Base-by-base conservation (phyloP, 2,113 vertebrate genomes). In the Lutjanus erythropterus region DNA sequence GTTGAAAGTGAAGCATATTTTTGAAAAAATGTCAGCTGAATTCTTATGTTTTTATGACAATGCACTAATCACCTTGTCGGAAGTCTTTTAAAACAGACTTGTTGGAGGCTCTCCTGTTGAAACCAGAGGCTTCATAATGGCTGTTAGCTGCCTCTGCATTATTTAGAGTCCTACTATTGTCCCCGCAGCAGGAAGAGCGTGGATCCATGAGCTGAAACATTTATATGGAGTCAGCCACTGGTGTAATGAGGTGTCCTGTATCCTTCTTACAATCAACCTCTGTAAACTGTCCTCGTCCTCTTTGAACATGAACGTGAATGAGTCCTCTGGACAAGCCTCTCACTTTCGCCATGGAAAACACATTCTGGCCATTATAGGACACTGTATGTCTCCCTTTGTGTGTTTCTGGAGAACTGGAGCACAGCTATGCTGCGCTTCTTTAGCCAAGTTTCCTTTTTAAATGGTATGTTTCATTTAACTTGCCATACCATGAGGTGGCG, bases 201-300 rank as follows among this genome's bases (percentile, higher is more conserved):
- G 85, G 69, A 82, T 82, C 80, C 68, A 71, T 44, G 2, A 61
- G 71, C 71, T 94, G 75, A 94, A 93, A 91, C 81, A 93, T 93
- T 93, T 86, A 92, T 89, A 87, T 25, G 64, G 42, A 88, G 78
- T 76, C 27, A 80, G 75, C 47, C 61, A 41, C 31, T 64, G 64
- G 53, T 92, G 84, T 92, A 93, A 92, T 92, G 86, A 94, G 87
- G 89, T 92, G 83, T 91, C 85, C 73, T 52, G 78, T 92, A 25
- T 86, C 80, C 23, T 59, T 19, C 31, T 37, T 33, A 71, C 80
- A 67, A 49, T 80, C 62, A 50, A 37, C 56, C 60, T 68, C 41
- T 46, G 62, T 76, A 75, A 87, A 71, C 75, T 68, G 33, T 27
- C 29, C 44, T 59, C 2, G 9, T 60, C 49, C 58, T 77, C 21